These are phyloP conservation scores for Lepidothrix coronata DNA, from an alignment of 2,113 vertebrate species.

Conservation along the genomic window DNA sequence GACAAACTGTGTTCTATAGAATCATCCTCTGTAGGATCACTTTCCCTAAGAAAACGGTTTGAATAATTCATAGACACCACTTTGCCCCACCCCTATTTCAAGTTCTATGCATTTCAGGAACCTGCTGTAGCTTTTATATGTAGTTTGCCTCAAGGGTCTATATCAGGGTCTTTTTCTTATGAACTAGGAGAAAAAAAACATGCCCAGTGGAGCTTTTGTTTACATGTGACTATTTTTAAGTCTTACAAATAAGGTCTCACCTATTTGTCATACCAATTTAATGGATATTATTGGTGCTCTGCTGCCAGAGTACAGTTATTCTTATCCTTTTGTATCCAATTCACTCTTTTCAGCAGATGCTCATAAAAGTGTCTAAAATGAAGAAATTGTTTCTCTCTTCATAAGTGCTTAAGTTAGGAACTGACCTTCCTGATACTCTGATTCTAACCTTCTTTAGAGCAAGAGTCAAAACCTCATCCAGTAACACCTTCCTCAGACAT, in stretches of 20 bases:
- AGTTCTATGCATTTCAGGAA: background rate
- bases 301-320: background rate
- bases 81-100: background rate
- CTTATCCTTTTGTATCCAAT: background rate
- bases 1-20: background rate
- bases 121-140: background rate
- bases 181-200: background rate
- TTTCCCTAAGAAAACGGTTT: background rate
- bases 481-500: background rate
- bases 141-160: background rate
- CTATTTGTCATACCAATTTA: background rate
- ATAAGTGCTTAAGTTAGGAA: background rate
- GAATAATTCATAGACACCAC: background rate
- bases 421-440: background rate
- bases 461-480: background rate
- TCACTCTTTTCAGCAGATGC: background rate
- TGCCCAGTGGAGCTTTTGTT: background rate
- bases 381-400: background rate
- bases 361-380: background rate
- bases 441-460: background rate
- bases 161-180: background rate
- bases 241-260: background rate
- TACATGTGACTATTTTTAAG: background rate
- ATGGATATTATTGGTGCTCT: background rate
- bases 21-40: background rate